Base-by-base conservation (phyloP, 2,113 vertebrate species). In the Rhinichthys klamathensis region DNA sequence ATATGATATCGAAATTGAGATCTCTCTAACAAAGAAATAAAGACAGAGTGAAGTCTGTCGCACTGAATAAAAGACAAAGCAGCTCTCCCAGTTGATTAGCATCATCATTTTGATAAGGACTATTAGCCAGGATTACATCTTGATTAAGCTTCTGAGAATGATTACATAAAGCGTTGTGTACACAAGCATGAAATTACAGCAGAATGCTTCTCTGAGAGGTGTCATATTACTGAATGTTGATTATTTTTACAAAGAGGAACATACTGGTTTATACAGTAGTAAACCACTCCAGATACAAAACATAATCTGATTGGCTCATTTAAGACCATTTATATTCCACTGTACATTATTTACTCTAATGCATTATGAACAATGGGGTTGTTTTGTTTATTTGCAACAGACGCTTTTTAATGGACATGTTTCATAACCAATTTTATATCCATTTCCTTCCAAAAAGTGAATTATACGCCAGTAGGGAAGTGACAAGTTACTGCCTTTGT, bases 1-100 rank as follows among this genome's bases (percentile, higher is more conserved):
- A 85, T 61, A 25, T 84, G 80, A 87, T 83, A 51, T 70, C 30
- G 21, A 80, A 44, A n/a, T 44, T 25, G 77, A 63, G 21, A 18
- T 61, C 58, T 46, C 25, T 80, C 30, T 49, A 27, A 44, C 32
- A 72, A 79, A 44, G 41, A 38, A 41, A 25, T 56, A 9, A 54
- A 49, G 21, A 38, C 4, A 60, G 51, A 74, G n/a, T 58, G 30
- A 35, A 73, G 12, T 54, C 27, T 82, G 61, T 38, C 8, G 23
- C n/a, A 76, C 25, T 77, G n/a, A 76, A 77, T 84, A 23, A 65
- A 18, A 65, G 10, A 75, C 11, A 76, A 30, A 3, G 38, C 41
- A 76, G 38, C 49, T 82, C 8, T 67, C 38, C 21, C 25, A 60
- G 10, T 12, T 44, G 18, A 63, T 75, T 21, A 80, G 25, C 7